Evolutionary conservation across 2,113 vertebrate species (phyloP).

Genomic region (Hemibagrus wyckioides): DNA sequence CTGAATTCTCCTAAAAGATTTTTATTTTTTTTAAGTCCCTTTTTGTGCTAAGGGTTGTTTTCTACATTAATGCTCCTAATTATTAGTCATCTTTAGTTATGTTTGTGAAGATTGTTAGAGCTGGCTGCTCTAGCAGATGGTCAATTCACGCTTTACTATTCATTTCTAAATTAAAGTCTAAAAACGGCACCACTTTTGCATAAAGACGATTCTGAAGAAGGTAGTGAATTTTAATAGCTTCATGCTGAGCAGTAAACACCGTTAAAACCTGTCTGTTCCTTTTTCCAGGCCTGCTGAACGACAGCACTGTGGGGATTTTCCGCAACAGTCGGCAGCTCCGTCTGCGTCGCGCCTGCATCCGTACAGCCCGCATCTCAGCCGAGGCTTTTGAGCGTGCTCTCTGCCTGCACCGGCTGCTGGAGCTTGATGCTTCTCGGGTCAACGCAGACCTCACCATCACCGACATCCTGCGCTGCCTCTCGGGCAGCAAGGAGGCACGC

Average conservation of each 20-base stretch:
- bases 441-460: conserved; percentile 97
- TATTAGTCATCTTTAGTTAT: neutral
- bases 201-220: neutral
- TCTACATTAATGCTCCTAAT: neutral
- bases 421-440: conserved; percentile 91
- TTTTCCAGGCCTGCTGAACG: conserved; percentile 87
- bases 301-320: conserved; percentile 94
- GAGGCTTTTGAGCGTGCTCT: conserved; percentile 93
- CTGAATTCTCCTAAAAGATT: neutral
- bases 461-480: conserved; percentile 91
- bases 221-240: neutral
- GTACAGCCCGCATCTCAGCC: conserved; percentile 93
- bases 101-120: neutral
- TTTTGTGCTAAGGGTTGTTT: neutral
- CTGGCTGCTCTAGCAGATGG: neutral
- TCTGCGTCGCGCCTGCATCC: conserved; percentile 90
- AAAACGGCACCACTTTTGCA: neutral
- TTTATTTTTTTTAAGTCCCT: neutral
- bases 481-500: conserved; percentile 88
- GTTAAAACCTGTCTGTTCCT: neutral
- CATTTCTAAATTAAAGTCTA: neutral
- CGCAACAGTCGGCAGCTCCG: conserved; percentile 87
- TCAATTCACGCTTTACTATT: neutral
- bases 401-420: conserved; percentile 91
- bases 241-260: neutral